These are phyloP conservation scores for Siniperca chuatsi DNA, from an alignment of 2,113 vertebrate genomes.

Conservation along the genomic window DNA sequence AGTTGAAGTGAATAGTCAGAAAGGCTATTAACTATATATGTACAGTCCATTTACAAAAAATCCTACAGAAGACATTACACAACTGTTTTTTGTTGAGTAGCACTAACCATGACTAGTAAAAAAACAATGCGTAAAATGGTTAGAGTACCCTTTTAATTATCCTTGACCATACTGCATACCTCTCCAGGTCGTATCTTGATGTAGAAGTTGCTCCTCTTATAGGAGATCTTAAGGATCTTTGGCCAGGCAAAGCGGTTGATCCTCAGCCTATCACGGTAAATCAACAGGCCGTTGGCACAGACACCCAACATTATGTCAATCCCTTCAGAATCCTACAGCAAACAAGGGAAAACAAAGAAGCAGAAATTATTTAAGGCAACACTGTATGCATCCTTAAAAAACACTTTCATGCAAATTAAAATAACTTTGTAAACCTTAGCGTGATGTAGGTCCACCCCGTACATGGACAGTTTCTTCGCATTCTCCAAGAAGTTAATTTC, in stretches of 20 bases:
- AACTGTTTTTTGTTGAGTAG: neutral
- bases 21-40: too few relatives aligned
- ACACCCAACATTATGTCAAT: conserved; percentile 99
- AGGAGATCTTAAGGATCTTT: conserved; percentile 99
- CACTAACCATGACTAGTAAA: neutral
- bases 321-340: conserved; percentile 94
- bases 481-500: conserved; percentile 99
- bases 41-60: neutral
- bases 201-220: conserved; percentile 99
- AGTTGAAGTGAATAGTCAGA: too few relatives aligned
- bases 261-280: conserved; percentile 96
- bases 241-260: conserved; percentile 99
- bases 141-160: neutral
- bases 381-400: neutral
- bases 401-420: neutral
- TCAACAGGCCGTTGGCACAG: conserved; percentile 96
- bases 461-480: conserved; percentile 99
- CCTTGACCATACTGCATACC: conserved; percentile 75
- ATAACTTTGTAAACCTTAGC: conserved; percentile 88
- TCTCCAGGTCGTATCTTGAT: conserved; percentile 99
- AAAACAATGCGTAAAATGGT: neutral
- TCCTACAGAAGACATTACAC: neutral
- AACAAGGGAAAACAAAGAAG: conserved; percentile 10
- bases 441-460: conserved; percentile 97
- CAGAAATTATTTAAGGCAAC: neutral